Evolutionary conservation across 2,888 invertebrate genomes (phyloP).

Genomic region (Meiosimyza platycephala): DNA sequence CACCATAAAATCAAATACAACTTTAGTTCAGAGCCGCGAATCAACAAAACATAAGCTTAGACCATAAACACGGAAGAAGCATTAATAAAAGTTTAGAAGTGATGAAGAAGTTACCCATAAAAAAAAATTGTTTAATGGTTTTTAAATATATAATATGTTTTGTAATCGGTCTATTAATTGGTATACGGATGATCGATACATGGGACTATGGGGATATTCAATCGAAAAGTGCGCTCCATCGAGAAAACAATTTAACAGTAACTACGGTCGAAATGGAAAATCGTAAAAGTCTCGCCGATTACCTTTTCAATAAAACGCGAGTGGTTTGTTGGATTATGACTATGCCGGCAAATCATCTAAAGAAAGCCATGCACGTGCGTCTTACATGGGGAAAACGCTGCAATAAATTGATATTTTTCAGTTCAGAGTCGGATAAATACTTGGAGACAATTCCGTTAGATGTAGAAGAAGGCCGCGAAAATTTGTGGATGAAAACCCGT

Average conservation of each 20-base stretch:
- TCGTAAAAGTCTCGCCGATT: slow-evolving; percentile 17
- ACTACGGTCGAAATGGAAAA: background rate
- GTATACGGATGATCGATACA: slow-evolving; percentile 58
- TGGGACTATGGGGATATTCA: slow-evolving; percentile 53
- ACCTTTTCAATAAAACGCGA: slow-evolving; percentile 74
- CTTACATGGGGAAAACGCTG: slow-evolving; percentile 95
- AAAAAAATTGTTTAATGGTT: slow-evolving; percentile 41
- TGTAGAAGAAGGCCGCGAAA: too few relatives aligned
- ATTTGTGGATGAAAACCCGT: slow-evolving; percentile 96
- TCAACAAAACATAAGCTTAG: background rate
- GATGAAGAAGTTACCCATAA: background rate
- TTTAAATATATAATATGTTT: slow-evolving; percentile 56
- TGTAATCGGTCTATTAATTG: slow-evolving; percentile 57
- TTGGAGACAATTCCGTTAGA: slow-evolving; percentile 81
- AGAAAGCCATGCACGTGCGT: slow-evolving; percentile 89
- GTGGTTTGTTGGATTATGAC: slow-evolving; percentile 98
- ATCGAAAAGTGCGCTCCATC: background rate
- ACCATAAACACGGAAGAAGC: background rate
- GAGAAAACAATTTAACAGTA: background rate
- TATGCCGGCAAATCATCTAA: slow-evolving; percentile 85
- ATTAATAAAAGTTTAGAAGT: background rate
- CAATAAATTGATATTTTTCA: slow-evolving; percentile 88
- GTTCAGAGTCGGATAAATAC: slow-evolving; percentile 78
- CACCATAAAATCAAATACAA: too few relatives aligned
- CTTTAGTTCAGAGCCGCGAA: too few relatives aligned